phyloP scores from a whole-genome alignment of 1,140 invertebrate species.

The Mercenaria mercenaria region DNA sequence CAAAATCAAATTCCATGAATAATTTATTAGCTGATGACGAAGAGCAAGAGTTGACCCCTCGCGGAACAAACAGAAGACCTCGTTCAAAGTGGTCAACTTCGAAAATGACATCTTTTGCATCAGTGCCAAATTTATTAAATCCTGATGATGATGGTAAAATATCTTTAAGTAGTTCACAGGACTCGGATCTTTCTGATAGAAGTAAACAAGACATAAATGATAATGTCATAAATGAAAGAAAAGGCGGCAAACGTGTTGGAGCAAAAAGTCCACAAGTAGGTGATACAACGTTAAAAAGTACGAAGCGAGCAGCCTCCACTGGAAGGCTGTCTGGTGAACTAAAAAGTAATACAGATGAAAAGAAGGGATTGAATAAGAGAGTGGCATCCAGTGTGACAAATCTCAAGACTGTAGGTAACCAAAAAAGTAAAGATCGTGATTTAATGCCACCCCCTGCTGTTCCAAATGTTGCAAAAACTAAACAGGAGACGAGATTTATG shows the following conservation, averaged over 20 bases:
- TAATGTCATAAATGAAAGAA: conserved; percentile 32
- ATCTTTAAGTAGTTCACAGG: conserved; percentile 19
- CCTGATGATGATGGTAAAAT: conserved; percentile 50
- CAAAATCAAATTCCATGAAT: conserved; percentile 51
- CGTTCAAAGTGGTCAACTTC: conserved; percentile 48
- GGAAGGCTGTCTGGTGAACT: not conserved
- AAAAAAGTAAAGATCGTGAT: conserved; percentile 50
- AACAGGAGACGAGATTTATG: conserved; percentile 28
- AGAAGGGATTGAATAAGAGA: conserved; percentile 19
- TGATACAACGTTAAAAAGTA: not conserved
- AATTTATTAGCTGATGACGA: conserved; percentile 42
- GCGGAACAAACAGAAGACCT: conserved; percentile 27
- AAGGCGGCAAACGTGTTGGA: not conserved
- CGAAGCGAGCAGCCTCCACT: conserved; percentile 1
- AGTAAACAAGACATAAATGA: conserved; percentile 52
- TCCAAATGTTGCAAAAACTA: conserved; percentile 1
- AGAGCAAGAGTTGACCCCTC: conserved; percentile 36
- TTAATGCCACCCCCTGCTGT: conserved; percentile 59
- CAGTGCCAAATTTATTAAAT: conserved; percentile 51
- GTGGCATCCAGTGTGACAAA: conserved; percentile 8
- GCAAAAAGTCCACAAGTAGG: conserved; percentile 12
- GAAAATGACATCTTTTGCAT: conserved; percentile 30
- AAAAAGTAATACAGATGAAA: conserved; percentile 40
- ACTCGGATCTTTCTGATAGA: not conserved
- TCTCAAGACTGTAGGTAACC: not conserved